Base-by-base conservation (phyloP, 2,113 vertebrate species). In the Coptodon rendalli region DNA sequence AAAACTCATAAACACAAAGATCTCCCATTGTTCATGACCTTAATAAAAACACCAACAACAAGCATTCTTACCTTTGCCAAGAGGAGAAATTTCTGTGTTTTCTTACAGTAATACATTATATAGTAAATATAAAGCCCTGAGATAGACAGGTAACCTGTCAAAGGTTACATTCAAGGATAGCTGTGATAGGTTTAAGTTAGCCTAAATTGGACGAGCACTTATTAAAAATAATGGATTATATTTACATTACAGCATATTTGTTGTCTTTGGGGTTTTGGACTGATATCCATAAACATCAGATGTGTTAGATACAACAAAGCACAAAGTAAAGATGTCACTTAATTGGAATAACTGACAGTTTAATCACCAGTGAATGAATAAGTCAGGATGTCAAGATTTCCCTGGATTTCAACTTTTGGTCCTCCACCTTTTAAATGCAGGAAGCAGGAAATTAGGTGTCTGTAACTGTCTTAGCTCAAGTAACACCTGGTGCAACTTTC, bases 361-460 rank as follows among this genome's bases (percentile, higher is more conserved):
- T 45, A 73, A 45, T 45, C 22, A 73, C 22, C n/a, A 9, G 16
- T 73, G 66, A 73, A 27, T 1, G 22, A 45, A 45, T 45, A 76
- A 31, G 36, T 6, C 81, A 68, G 86, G 80, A 76, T 82, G 80
- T 86, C 84, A 86, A 79, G 81, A n/a, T 66, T 80, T 45, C n/a
- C 29, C 48, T 53, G 31, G 27, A 24, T 56, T 54, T 83, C 29
- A 53, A 84, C 45, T 22, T 89, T 82, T 76, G 80, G 53, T 71
- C 71, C 36, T n/a, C 16, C 36, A 38, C 29, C 16, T 50, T 63
- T 84, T 45, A 81, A 24, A 87, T 52, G 16, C 36, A 88, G 80
- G 81, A 89, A 91, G 80, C 50, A 87, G 79, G 87, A 86, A 86
- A 89, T 86, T 2, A 83, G 34, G 38, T 50, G 19, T 59, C 63